Conservation (phyloP, 2,797 vertebrate genomes). For the Bradypus variegatus region DNA sequence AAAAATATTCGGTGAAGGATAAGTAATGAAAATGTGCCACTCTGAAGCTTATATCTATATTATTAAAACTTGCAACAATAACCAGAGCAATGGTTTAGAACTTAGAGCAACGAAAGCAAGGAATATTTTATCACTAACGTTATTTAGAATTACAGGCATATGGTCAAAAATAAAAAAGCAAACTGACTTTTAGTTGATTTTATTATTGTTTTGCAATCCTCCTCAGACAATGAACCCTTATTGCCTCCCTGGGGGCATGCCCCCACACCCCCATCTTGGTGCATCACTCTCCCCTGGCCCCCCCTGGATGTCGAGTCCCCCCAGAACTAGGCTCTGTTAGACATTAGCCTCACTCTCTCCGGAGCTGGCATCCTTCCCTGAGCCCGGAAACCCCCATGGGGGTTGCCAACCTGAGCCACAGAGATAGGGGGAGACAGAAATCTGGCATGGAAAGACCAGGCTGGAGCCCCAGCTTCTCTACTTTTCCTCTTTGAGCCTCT, state of each 20-base stretch:
- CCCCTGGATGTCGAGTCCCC: fast-evolving
- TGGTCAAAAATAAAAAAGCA: not conserved
- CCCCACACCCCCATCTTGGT: not conserved
- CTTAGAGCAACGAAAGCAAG: not conserved
- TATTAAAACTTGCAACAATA: not conserved
- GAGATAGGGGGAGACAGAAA: not conserved
- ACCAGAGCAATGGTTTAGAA: not conserved
- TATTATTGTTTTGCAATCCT: not conserved
- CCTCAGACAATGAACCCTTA: not conserved
- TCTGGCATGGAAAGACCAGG: not conserved
- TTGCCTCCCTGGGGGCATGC: not conserved
- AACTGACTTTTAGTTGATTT: not conserved
- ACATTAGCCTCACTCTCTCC: too few relatives aligned
- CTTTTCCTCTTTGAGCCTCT: not conserved
- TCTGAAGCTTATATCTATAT: not conserved
- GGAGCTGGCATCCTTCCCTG: not conserved
- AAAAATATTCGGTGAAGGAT: not conserved
- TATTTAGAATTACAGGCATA: not conserved
- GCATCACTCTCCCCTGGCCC: too few relatives aligned
- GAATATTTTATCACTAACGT: not conserved
- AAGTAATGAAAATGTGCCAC: not conserved
- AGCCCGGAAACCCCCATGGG: not conserved
- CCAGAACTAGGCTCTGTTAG: not conserved
- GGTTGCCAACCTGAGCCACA: not conserved
- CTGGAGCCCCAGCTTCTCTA: not conserved